Percentiles rank a stretch among this genome's conserved stretches.
Conservation (phyloP, 2,888 invertebrate species). For the Drosophila crucigera region DNA sequence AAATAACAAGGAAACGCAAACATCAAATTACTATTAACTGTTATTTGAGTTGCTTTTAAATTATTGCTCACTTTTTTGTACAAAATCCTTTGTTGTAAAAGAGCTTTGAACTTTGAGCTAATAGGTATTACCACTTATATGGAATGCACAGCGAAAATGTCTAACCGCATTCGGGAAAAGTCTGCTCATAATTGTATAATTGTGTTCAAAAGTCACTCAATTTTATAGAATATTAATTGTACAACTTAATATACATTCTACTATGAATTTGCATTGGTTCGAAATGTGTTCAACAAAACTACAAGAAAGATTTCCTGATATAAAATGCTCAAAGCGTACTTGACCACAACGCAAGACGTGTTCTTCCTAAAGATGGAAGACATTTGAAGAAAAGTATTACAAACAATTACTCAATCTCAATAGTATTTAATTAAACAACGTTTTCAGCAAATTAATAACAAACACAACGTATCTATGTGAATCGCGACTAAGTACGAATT, state of each 20-base stretch:
- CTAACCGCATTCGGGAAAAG: slow-evolving; percentile 22
- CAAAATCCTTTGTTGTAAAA: slow-evolving; percentile 15
- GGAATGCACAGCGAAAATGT: slow-evolving; percentile 19
- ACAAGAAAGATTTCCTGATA: slow-evolving; percentile 35
- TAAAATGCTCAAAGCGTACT: slow-evolving; percentile 47
- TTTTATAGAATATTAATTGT: slow-evolving; percentile 25
- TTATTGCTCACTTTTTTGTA: slow-evolving; percentile 1
- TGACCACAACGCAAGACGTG: slow-evolving; percentile 49
- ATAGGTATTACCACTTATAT: slow-evolving; percentile 7
- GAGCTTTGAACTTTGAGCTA: slow-evolving; percentile 34
- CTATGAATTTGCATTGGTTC: slow-evolving; percentile 33
- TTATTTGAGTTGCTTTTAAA: slow-evolving; percentile 6
- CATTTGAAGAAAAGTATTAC: slow-evolving; percentile 45
- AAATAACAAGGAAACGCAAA: slow-evolving; percentile 4
- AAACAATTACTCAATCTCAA: slow-evolving; percentile 59
- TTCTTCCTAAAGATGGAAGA: slow-evolving; percentile 9
- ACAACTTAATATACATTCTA: slow-evolving; percentile 12
- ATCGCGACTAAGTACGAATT: slow-evolving; percentile 78
- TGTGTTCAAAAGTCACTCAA: slow-evolving; percentile 51
- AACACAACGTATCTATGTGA: slow-evolving; percentile 59
- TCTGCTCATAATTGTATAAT: slow-evolving; percentile 28
- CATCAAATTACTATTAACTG: slow-evolving; percentile 3
- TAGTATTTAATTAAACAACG: slow-evolving; percentile 60
- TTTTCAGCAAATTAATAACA: slow-evolving; percentile 64
- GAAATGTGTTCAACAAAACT: slow-evolving; percentile 49